Evolutionary conservation across 2,797 vertebrate genomes (phyloP).

Genomic region (Cyprinodon diabolis): DNA sequence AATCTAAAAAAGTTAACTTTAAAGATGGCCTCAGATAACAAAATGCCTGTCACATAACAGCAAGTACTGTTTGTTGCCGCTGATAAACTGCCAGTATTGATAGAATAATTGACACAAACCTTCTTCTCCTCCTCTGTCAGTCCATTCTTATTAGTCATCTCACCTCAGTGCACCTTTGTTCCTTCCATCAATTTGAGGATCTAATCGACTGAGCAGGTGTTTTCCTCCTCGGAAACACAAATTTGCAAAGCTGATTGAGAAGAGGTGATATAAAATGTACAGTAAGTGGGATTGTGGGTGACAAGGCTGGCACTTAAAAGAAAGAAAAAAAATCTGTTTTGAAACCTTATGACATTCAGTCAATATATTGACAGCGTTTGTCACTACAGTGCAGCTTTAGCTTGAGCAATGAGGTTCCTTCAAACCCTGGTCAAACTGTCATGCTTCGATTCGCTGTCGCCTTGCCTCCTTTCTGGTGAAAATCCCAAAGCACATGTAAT

Average conservation of each 20-base stretch:
- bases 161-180: constrained; percentile 68
- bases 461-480: constrained; percentile 60
- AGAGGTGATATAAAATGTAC: constrained; percentile 55
- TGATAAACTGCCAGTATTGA: constrained; percentile 79
- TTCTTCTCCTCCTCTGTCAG: constrained; percentile 71
- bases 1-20: constrained; percentile 1
- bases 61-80: constrained; percentile 69
- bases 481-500: constrained; percentile 58
- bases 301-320: constrained; percentile 43
- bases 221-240: constrained; percentile 67
- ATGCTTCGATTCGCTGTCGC: constrained; percentile 73
- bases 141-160: constrained; percentile 78
- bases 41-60: constrained; percentile 60
- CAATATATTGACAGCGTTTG: constrained; percentile 83
- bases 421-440: constrained; percentile 64
- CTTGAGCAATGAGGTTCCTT: constrained; percentile 54
- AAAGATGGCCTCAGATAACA: neutral
- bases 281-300: constrained; percentile 46
- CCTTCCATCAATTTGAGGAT: constrained; percentile 66
- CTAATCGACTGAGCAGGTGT: constrained; percentile 67
- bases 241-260: constrained; percentile 47
- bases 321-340: constrained; percentile 60
- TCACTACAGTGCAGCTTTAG: constrained; percentile 72
- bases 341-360: constrained; percentile 80
- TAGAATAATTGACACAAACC: constrained; percentile 70